Evolutionary conservation across 2,113 vertebrate species (phyloP).

Genomic region (Pitta sordida): DNA sequence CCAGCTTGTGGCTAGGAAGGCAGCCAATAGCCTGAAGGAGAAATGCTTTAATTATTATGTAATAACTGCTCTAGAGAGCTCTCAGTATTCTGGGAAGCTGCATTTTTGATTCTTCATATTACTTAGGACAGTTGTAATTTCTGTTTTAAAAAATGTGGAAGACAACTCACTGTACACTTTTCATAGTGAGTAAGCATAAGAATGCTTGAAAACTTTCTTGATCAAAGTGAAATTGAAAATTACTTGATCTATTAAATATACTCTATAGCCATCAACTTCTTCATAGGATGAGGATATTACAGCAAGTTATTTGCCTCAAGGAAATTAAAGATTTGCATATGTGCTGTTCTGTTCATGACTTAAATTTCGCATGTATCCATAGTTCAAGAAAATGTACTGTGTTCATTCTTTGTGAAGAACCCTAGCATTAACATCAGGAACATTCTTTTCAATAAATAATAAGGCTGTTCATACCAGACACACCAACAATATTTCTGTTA

Average conservation of each 20-base stretch:
- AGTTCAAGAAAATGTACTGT: background rate
- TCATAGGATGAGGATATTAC: background rate
- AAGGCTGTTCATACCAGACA: background rate
- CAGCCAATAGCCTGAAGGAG: constrained; percentile 25
- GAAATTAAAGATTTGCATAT: background rate
- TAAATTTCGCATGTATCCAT: background rate
- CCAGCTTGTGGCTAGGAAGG: constrained; percentile 41
- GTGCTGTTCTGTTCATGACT: background rate
- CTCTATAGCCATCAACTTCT: background rate
- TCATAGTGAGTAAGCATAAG: background rate
- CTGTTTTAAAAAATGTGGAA: background rate
- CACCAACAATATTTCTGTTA: background rate
- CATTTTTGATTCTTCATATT: background rate
- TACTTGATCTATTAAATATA: background rate
- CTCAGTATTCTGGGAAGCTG: background rate
- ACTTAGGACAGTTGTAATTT: background rate
- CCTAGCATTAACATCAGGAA: background rate
- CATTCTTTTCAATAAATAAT: background rate
- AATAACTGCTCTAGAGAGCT: background rate
- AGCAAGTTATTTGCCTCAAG: background rate
- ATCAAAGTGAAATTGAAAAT: background rate
- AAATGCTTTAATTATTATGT: constrained; percentile 25
- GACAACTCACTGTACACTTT: background rate
- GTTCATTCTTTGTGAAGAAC: background rate
- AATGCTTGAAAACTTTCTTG: background rate